Percentiles rank a stretch among this genome's conserved stretches.
phyloP scores from a whole-genome alignment of 2,113 vertebrate genomes.

The Salvelinus sp. region DNA sequence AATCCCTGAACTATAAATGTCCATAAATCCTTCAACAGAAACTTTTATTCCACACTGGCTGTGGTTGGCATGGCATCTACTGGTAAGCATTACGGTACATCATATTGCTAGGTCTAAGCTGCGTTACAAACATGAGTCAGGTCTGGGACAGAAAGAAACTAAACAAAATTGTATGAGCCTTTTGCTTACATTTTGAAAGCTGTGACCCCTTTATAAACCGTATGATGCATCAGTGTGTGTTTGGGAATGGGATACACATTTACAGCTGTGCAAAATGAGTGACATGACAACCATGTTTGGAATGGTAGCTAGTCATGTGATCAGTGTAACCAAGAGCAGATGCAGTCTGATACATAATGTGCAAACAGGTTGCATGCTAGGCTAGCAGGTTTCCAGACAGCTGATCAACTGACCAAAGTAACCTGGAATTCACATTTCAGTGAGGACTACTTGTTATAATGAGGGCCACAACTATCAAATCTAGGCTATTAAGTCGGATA shows the following conservation, averaged over 20 bases:
- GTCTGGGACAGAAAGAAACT: conserved; percentile 27
- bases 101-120: conserved; percentile 66
- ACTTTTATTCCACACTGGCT: conserved; percentile 62
- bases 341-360: background rate
- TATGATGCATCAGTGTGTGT: conserved; percentile 6
- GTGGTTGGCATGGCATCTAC: conserved; percentile 73
- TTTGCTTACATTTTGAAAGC: conserved; percentile 55
- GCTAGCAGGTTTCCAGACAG: conserved; percentile 33
- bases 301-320: background rate
- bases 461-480: conserved; percentile 68
- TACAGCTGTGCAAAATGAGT: background rate
- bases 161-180: background rate
- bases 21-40: conserved; percentile 69
- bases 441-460: conserved; percentile 10
- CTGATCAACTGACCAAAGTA: conserved; percentile 7
- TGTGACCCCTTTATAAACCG: conserved; percentile 44
- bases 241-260: conserved; percentile 15
- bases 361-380: conserved; percentile 11
- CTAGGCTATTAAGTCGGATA: conserved; percentile 69
- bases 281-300: background rate
- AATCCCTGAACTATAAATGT: conserved; percentile 85
- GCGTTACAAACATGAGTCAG: conserved; percentile 38
- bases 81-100: conserved; percentile 64
- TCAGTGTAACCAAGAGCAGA: conserved; percentile 3
- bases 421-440: conserved; percentile 18